Conservation (phyloP, 2,888 invertebrate species). For the Operophtera brumata region DNA sequence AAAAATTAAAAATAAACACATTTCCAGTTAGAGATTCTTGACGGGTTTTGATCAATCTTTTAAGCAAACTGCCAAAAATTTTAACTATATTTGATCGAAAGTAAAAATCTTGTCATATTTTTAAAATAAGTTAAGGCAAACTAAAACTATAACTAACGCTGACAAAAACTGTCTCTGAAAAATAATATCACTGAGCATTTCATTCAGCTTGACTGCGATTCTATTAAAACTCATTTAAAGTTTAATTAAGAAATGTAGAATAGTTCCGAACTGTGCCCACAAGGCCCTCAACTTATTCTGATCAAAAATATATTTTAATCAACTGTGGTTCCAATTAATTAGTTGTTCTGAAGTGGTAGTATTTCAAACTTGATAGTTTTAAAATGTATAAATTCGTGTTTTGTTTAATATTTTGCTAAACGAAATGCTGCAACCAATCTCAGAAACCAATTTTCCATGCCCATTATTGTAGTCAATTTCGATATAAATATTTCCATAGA, state of each 20-base stretch:
- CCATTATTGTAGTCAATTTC: not conserved
- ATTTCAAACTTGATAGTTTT: not conserved
- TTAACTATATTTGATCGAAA: too few relatives aligned
- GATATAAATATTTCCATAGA: not conserved
- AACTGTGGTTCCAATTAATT: conserved; percentile 14
- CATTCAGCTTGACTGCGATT: conserved; percentile 26
- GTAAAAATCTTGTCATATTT: too few relatives aligned
- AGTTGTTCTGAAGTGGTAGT: not conserved
- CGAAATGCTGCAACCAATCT: too few relatives aligned
- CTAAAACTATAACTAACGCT: too few relatives aligned
- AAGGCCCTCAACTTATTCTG: conserved; percentile 23
- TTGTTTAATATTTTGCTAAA: too few relatives aligned
- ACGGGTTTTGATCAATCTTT: too few relatives aligned
- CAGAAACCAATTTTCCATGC: not conserved
- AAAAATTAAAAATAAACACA: too few relatives aligned
- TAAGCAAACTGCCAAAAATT: too few relatives aligned
- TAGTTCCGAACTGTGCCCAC: conserved; percentile 21
- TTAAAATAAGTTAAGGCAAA: too few relatives aligned
- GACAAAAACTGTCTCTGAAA: too few relatives aligned
- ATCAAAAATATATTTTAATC: conserved; percentile 11
- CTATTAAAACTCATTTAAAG: conserved; percentile 40
- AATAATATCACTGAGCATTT: not conserved
- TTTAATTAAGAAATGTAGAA: conserved; percentile 32
- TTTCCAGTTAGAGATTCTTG: too few relatives aligned
- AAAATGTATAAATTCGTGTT: too few relatives aligned